phyloP scores from a whole-genome alignment of 2,888 invertebrate species.

The Hetaerina titia region DNA sequence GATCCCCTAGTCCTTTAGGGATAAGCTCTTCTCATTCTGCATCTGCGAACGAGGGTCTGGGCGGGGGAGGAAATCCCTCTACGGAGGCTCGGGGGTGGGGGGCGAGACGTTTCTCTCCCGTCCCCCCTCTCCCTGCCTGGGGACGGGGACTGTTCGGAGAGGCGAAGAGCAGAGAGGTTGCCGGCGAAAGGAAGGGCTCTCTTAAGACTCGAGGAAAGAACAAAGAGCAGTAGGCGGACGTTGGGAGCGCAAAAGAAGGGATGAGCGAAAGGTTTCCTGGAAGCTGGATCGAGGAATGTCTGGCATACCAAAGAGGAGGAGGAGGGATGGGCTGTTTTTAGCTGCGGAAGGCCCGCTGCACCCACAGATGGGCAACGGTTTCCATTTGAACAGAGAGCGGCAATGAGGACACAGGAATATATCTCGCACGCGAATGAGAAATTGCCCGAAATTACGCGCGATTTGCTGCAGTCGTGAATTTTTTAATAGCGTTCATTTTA shows the following conservation, averaged over 20 bases:
- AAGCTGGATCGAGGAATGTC: neutral
- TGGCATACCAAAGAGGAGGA: neutral
- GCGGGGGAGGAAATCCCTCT: neutral
- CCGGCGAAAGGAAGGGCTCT: neutral
- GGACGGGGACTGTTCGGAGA: neutral
- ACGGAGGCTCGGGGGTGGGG: neutral
- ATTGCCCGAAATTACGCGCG: neutral
- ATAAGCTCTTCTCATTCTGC: conserved; percentile 24
- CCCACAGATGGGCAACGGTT: neutral
- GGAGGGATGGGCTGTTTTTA: neutral
- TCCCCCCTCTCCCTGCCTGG: neutral
- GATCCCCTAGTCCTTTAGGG: neutral
- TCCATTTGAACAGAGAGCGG: neutral
- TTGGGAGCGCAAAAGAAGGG: neutral
- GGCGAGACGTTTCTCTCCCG: neutral
- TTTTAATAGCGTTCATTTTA: neutral
- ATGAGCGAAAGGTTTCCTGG: neutral
- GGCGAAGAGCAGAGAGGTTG: neutral
- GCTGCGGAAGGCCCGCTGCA: neutral
- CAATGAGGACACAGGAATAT: neutral
- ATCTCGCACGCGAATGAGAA: neutral
- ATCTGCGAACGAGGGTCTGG: neutral
- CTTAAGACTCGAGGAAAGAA: neutral
- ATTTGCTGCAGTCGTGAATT: neutral
- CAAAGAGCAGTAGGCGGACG: neutral